phyloP scores from a whole-genome alignment of 2,888 invertebrate genomes.

The Syrphus vitripennis region DNA sequence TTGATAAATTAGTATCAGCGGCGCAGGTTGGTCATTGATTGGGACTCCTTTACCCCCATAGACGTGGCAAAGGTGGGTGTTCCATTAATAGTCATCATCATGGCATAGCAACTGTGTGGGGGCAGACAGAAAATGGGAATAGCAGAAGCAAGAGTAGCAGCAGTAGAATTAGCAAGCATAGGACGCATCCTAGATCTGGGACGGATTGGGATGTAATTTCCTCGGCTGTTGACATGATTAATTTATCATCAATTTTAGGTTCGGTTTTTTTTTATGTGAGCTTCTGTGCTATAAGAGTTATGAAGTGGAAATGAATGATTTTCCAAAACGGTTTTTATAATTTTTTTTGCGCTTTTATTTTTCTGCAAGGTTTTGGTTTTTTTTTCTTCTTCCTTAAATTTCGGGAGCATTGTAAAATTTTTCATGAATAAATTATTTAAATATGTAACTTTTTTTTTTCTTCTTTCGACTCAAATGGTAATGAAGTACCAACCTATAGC shows the following conservation, averaged over 20 bases:
- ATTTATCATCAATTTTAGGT: conserved; percentile 61
- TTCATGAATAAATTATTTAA: conserved; percentile 65
- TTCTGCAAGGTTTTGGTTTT: neutral
- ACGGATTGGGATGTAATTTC: conserved; percentile 17
- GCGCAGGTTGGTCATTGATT: conserved; percentile 55
- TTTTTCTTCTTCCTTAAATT: conserved; percentile 1
- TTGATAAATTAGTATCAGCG: conserved; percentile 14
- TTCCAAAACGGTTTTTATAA: conserved; percentile 33
- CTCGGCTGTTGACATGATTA: conserved; percentile 65
- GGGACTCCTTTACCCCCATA: neutral
- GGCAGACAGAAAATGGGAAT: conserved; percentile 33
- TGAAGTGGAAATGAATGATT: conserved; percentile 64
- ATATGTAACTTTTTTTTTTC: conserved; percentile 13
- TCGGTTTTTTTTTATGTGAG: conserved; percentile 23
- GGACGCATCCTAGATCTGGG: neutral
- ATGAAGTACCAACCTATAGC: neutral
- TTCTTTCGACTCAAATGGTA: conserved; percentile 12
- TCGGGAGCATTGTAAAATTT: conserved; percentile 15
- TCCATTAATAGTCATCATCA: conserved; percentile 51
- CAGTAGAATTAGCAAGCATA: neutral
- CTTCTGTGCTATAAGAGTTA: conserved; percentile 41
- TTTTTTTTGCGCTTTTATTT: neutral
- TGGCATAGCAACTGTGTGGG: conserved; percentile 6
- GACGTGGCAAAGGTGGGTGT: conserved; percentile 51
- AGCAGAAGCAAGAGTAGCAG: neutral